Evolutionary conservation across 2,113 vertebrate species (phyloP).

Genomic region (Grammomys dolichurus): DNA sequence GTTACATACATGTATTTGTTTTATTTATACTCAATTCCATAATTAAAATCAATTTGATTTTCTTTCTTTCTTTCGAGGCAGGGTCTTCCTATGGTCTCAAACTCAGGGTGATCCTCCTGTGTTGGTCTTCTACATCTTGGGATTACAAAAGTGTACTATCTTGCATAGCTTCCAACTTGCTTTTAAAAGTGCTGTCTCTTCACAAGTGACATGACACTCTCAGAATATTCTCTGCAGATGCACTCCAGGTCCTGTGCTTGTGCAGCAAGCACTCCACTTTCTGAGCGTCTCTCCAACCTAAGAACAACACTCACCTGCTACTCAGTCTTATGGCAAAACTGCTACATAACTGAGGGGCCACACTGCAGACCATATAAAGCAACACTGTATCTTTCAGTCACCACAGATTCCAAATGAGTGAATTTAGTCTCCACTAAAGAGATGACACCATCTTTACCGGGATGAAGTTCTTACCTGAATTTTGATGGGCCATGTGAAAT

Average conservation of each 20-base stretch:
- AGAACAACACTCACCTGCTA: not conserved
- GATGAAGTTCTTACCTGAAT: constrained; percentile 91
- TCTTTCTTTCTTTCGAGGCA: not conserved
- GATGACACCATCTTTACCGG: not conserved
- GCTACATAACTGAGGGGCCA: no score
- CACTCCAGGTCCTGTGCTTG: not conserved
- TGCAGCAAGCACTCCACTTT: not conserved
- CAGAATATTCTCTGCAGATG: not conserved
- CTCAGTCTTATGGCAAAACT: not conserved
- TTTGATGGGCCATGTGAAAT: constrained; percentile 99
- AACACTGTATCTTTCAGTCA: not conserved
- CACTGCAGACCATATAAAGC: not conserved
- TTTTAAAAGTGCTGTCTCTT: constrained; percentile 27
- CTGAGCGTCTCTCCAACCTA: not conserved
- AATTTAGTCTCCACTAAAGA: constrained; percentile 32
- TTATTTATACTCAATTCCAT: not conserved
- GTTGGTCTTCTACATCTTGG: not conserved
- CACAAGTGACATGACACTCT: not conserved
- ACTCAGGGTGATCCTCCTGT: not conserved
- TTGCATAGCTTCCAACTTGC: not conserved
- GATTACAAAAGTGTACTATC: not conserved
- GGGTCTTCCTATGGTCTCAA: not conserved
- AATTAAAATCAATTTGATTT: constrained; percentile 5
- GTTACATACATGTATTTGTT: not conserved
- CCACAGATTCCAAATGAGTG: constrained; percentile 3